Evolutionary conservation across 2,888 invertebrate species (phyloP).

Genomic region (Lomographa bimaculata): DNA sequence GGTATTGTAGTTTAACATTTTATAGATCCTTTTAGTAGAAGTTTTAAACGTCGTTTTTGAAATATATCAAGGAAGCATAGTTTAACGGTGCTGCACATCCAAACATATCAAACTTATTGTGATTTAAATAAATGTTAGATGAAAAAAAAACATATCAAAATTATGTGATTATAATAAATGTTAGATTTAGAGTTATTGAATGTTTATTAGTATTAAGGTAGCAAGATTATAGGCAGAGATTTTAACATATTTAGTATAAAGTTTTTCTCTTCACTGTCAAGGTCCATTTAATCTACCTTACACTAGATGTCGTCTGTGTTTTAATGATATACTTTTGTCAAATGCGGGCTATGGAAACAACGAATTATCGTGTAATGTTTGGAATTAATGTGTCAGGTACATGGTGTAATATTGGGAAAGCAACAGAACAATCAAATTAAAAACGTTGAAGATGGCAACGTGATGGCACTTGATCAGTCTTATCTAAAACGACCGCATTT

Average conservation of each 20-base stretch:
- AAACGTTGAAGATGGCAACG: no score
- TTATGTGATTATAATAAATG: constrained; percentile 65
- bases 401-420: constrained; percentile 39
- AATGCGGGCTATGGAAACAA: constrained; percentile 79
- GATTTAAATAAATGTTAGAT: constrained; percentile 48
- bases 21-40: constrained; percentile 65
- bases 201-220: constrained; percentile 56
- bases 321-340: constrained; percentile 67
- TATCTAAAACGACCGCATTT: constrained; percentile 1
- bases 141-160: constrained; percentile 70
- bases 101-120: constrained; percentile 80
- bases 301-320: constrained; percentile 42
- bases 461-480: constrained; percentile 8
- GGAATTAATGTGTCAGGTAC: constrained; percentile 31
- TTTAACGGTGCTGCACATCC: constrained; percentile 70
- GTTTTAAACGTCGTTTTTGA: constrained; percentile 43
- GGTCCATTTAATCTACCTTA: constrained; percentile 37
- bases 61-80: constrained; percentile 56
- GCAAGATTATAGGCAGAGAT: constrained; percentile 47
- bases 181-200: constrained; percentile 43
- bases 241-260: constrained; percentile 29
- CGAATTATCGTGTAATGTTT: constrained; percentile 61
- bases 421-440: constrained; percentile 1
- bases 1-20: constrained; percentile 76
- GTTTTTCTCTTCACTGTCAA: constrained; percentile 35